Conservation (phyloP, 2,113 vertebrate species). For the Laterallus jamaicensis region DNA sequence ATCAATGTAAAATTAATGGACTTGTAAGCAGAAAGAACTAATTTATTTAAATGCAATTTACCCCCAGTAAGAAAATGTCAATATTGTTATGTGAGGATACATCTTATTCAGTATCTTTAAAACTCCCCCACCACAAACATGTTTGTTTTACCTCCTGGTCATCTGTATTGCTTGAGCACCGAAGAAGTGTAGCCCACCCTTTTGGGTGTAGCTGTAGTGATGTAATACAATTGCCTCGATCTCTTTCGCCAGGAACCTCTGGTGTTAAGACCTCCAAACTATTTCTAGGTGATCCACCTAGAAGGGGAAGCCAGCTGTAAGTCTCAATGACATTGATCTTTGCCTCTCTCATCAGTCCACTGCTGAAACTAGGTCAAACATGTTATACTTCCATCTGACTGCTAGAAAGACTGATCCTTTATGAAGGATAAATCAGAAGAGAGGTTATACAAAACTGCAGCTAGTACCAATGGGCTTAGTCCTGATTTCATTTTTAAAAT, state of each 20-base stretch:
- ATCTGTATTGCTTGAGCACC: conserved; percentile 97
- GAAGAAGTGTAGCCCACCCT: conserved; percentile 94
- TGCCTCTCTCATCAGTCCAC: neutral
- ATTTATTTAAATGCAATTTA: neutral
- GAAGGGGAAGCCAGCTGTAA: neutral
- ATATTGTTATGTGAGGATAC: neutral
- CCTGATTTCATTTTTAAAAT: neutral
- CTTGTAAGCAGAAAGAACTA: neutral
- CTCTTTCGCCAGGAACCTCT: conserved; percentile 94
- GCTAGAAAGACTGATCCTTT: neutral
- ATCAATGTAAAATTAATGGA: neutral
- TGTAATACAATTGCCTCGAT: conserved; percentile 96
- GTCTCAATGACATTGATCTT: neutral
- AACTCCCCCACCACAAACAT: too few relatives aligned
- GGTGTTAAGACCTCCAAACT: conserved; percentile 97
- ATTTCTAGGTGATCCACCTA: conserved; percentile 92
- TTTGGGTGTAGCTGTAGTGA: conserved; percentile 97
- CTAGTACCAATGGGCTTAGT: neutral
- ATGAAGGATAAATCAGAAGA: neutral
- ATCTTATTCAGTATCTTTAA: neutral
- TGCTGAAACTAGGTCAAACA: neutral
- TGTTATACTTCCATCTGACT: neutral
- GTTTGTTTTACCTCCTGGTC: conserved; percentile 89
- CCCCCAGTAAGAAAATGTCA: neutral
- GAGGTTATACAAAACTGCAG: neutral